These are phyloP conservation scores for Indri indri DNA, from an alignment of 2,113 vertebrate species.

Conservation along the genomic window DNA sequence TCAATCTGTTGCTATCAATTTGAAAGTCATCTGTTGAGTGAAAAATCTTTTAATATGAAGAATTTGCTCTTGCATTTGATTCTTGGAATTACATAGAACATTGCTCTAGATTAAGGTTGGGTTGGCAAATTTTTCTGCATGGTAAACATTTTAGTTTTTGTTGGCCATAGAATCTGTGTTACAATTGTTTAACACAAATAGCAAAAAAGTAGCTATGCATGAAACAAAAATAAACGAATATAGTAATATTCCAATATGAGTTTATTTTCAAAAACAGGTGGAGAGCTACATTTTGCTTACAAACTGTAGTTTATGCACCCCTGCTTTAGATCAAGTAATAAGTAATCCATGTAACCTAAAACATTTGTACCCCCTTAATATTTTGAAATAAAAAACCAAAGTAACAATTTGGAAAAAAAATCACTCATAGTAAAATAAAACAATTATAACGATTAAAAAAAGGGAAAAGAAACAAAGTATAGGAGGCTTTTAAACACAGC, in stretches of 20 bases:
- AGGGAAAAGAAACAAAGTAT: not conserved
- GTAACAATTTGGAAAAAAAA: too few relatives aligned
- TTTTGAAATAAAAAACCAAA: too few relatives aligned
- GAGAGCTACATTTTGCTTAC: not conserved
- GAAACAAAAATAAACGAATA: not conserved
- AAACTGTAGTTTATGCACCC: not conserved
- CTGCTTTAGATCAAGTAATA: not conserved
- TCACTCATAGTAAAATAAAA: too few relatives aligned
- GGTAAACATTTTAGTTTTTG: not conserved
- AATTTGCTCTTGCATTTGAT: not conserved
- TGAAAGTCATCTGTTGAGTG: not conserved
- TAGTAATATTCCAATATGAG: not conserved
- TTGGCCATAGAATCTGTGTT: not conserved
- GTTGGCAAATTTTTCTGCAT: not conserved
- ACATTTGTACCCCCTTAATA: too few relatives aligned
- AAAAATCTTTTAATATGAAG: constrained; percentile 1
- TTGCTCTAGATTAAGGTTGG: not conserved
- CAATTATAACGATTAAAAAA: too few relatives aligned
- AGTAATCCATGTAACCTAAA: too few relatives aligned
- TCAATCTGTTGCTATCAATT: constrained; percentile 26
- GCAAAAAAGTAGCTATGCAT: not conserved
- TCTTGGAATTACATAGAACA: not conserved
- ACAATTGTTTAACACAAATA: not conserved
- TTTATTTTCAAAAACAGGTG: not conserved
- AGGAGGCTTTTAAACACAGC: not conserved